Conservation (phyloP, 2,888 invertebrate species). For the Tenthredo mesomela region DNA sequence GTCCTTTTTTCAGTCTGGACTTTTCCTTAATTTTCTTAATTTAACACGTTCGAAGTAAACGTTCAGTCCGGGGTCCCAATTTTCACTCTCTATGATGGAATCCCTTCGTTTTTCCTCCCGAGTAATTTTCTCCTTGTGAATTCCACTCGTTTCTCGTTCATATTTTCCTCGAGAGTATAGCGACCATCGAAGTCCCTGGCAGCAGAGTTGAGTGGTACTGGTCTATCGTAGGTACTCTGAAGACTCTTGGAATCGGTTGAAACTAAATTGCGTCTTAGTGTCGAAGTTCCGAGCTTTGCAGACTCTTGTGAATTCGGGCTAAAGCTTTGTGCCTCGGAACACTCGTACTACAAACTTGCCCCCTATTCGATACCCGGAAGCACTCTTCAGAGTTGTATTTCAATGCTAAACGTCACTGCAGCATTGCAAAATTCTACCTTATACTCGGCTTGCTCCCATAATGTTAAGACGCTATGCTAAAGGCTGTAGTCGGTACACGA, state of each 20-base stretch:
- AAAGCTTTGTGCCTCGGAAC: slow-evolving; percentile 19
- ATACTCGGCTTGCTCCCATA: background rate
- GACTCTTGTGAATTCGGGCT: slow-evolving; percentile 1
- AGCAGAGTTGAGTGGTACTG: background rate
- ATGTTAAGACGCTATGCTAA: background rate
- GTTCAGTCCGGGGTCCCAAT: background rate
- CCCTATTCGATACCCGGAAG: background rate
- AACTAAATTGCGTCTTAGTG: slow-evolving; percentile 39
- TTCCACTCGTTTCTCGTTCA: slow-evolving; percentile 6
- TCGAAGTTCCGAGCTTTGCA: slow-evolving; percentile 1
- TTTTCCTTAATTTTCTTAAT: background rate
- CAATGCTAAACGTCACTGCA: background rate
- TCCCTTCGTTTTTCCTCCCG: background rate
- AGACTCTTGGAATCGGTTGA: slow-evolving; percentile 1
- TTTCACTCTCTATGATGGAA: background rate
- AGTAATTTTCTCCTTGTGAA: background rate
- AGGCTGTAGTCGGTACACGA: background rate
- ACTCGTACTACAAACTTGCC: slow-evolving; percentile 24
- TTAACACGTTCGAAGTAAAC: background rate
- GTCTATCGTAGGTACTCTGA: background rate
- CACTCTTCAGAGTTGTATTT: slow-evolving; percentile 27
- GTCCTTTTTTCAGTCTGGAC: background rate
- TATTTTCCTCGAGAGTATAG: background rate
- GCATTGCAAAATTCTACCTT: background rate
- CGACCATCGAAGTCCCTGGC: background rate